These are phyloP conservation scores for Eospalax fontanierii DNA, from an alignment of 2,797 vertebrate genomes.

Conservation along the genomic window DNA sequence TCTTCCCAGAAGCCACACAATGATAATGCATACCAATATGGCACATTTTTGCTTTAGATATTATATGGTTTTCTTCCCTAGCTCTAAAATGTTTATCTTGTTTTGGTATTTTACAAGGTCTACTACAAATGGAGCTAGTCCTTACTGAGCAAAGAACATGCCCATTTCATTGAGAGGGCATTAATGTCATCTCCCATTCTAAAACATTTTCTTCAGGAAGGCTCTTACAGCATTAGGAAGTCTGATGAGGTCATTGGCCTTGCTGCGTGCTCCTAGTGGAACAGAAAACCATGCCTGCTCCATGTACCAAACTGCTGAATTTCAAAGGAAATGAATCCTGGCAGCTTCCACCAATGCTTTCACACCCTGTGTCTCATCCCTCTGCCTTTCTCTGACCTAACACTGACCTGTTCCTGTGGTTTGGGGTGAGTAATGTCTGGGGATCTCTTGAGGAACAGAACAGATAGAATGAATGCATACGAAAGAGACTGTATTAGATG, in stretches of 20 bases:
- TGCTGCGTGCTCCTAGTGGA: not conserved
- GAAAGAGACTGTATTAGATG: not conserved
- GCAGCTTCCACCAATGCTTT: not conserved
- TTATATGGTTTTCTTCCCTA: constrained; percentile 15
- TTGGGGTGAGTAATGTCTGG: not conserved
- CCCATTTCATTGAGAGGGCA: not conserved
- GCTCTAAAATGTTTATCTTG: not conserved
- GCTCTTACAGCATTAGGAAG: not conserved
- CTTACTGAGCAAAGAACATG: not conserved
- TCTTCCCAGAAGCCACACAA: not conserved
- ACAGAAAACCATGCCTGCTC: not conserved
- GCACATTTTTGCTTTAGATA: constrained; percentile 2
- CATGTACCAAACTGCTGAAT: not conserved
- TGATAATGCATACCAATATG: not conserved
- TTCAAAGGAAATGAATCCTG: constrained; percentile 30
- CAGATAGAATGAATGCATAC: not conserved
- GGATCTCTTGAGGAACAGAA: not conserved
- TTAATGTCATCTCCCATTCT: not conserved
- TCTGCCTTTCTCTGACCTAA: constrained; percentile 10
- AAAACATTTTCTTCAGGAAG: constrained; percentile 2
- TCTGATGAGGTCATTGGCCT: not conserved
- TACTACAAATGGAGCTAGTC: not conserved
- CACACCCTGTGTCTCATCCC: not conserved
- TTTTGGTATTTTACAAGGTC: not conserved
- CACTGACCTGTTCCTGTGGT: not conserved